Evolutionary conservation across 2,888 invertebrate genomes (phyloP).

Genomic region (Apotomis turbidana): DNA sequence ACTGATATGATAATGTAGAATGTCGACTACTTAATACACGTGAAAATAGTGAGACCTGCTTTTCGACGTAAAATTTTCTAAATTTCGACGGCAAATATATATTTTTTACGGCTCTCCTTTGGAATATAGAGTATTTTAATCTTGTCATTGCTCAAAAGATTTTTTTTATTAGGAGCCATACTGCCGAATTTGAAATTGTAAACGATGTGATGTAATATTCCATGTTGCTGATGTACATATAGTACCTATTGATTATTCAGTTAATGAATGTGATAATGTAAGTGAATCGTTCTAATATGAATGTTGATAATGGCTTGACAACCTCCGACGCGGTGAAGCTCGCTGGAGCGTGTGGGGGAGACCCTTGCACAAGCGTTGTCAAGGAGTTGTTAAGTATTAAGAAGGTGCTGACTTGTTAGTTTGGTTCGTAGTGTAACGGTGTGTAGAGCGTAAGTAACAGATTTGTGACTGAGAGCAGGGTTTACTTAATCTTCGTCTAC

Average conservation of each 20-base stretch:
- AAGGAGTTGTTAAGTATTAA: constrained; percentile 65
- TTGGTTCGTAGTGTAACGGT: constrained; percentile 52
- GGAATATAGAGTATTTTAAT: constrained; percentile 74
- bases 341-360: constrained; percentile 35
- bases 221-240: constrained; percentile 70
- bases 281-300: constrained; percentile 67
- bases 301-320: constrained; percentile 66
- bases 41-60: constrained; percentile 79
- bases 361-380: constrained; percentile 52
- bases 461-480: constrained; percentile 65
- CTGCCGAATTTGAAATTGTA: constrained; percentile 72
- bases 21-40: constrained; percentile 72
- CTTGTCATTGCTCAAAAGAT: constrained; percentile 79
- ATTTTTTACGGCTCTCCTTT: constrained; percentile 81
- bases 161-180: constrained; percentile 77
- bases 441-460: constrained; percentile 56
- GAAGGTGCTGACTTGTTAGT: constrained; percentile 68
- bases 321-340: constrained; percentile 57
- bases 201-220: constrained; percentile 72
- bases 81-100: constrained; percentile 72
- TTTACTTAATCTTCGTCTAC: constrained; percentile 51
- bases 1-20: constrained; percentile 82
- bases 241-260: constrained; percentile 62
- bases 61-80: constrained; percentile 72
- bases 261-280: constrained; percentile 78